Evolutionary conservation across 2,797 vertebrate genomes (phyloP), one percentile per base, ranked within the genome.

Genomic region (Mycteria americana): DNA sequence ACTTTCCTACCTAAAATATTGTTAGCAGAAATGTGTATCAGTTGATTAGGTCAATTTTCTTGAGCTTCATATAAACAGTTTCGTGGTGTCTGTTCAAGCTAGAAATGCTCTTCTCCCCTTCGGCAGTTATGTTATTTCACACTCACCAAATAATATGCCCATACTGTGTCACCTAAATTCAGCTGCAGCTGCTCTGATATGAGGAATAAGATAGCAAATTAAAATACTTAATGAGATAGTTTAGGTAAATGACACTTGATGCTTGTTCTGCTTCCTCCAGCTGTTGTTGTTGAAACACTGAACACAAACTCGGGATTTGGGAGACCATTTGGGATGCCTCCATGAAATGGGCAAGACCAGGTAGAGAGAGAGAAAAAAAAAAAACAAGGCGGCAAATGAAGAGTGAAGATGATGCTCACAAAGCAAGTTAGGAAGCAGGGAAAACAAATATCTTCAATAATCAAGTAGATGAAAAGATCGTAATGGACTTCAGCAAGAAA

Each of bases 11-110:
- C 70, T 83, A 93, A 92, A 95, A 95, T 85, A 90, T 46, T 82
- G 75, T 87, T 72, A 95, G 48, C 48, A 95, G 81, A 96, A 96
- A 85, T 45, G 41, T 68, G 64, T 65, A 96, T 95, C 79, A 88
- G 57, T 83, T 89, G 86, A 97, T 96, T 93, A 94, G 82, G 82
- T 92, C 74, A 91, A 56, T 85, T 97, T 97, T 94, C 59, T 65
- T 83, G 54, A 92, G 72, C 76, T 94, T 72, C 48, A 83, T 81
- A 92, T 62, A 91, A 93, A 87, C n/a, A 25, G 0, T 69, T 95
- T 75, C 46, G 57, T 68, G 73, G 41, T 84, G 78, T 78, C 81
- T 89, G 63, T 69, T 93, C 53, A 88, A 82, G 54, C 39, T 90
- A 80, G 48, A 92, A 94, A 90, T 77, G 37, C 8, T 85, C 60